These are phyloP conservation scores for Meiosimyza platycephala DNA, from an alignment of 2,888 invertebrate species.

Conservation along the genomic window DNA sequence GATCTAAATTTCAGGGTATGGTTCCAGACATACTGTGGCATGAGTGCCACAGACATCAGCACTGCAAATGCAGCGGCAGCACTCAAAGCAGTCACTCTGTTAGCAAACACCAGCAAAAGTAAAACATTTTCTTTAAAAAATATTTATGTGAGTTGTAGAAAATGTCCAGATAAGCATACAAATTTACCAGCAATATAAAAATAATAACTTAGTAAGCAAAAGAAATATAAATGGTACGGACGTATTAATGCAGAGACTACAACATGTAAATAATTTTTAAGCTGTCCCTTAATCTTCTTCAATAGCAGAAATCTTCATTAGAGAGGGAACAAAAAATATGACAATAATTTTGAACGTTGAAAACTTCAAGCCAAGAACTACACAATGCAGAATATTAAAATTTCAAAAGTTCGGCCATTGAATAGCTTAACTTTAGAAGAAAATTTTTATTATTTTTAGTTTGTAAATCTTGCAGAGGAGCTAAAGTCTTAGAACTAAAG, in stretches of 20 bases:
- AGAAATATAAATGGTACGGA: background rate
- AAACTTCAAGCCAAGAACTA: no score
- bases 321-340: background rate
- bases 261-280: background rate
- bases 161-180: conserved; percentile 5
- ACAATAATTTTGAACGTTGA: no score
- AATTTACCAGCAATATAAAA: background rate
- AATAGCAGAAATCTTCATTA: background rate
- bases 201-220: background rate
- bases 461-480: no score
- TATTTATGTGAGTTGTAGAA: background rate
- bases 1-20: conserved; percentile 1
- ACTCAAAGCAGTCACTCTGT: no score
- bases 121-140: background rate
- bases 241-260: background rate
- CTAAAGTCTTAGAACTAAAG: no score
- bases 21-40: conserved; percentile 16
- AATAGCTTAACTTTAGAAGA: no score
- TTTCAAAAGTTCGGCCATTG: no score
- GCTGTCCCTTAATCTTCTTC: background rate
- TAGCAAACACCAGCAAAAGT: background rate
- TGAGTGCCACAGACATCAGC: conserved; percentile 1
- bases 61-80: background rate
- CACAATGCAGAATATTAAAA: no score
- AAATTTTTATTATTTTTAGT: no score